Percentiles rank a stretch among this genome's conserved stretches.
phyloP scores from a whole-genome alignment of 1,140 invertebrate species.

The Campoletis sonorensis region DNA sequence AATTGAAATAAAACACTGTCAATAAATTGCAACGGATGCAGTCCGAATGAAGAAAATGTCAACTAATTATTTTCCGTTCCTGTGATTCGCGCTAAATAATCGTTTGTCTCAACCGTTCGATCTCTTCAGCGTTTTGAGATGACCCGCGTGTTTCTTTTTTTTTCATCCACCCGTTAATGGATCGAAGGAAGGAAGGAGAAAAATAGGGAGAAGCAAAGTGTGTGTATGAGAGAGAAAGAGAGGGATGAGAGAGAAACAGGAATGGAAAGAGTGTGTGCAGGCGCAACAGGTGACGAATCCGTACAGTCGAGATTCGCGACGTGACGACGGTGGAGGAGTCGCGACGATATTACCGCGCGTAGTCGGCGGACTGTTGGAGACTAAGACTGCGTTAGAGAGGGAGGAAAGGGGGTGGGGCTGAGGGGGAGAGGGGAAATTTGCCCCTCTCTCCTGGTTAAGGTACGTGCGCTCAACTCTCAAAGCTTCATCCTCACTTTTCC shows the following conservation, averaged over 20 bases:
- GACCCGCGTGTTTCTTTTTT: conserved; percentile 46
- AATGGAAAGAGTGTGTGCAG: not conserved
- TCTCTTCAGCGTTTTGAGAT: conserved; percentile 28
- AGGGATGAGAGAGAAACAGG: not conserved
- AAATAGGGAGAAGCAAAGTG: not conserved
- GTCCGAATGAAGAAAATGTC: not conserved
- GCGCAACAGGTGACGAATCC: conserved; percentile 45
- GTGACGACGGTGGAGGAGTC: conserved; percentile 40
- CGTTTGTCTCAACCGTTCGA: not conserved
- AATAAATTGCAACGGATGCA: no score
- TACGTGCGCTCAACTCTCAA: conserved; percentile 34
- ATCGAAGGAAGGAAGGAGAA: conserved; percentile 18
- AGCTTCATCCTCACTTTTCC: conserved; percentile 35
- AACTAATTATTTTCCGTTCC: not conserved
- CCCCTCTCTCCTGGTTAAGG: conserved; percentile 18
- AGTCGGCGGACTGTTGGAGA: conserved; percentile 40
- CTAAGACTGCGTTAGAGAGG: conserved; percentile 19
- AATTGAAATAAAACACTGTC: no score
- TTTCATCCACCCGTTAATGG: not conserved
- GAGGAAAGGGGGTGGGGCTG: not conserved
- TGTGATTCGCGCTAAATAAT: not conserved
- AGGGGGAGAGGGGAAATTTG: not conserved
- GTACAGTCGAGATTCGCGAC: conserved; percentile 5
- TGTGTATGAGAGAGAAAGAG: no score
- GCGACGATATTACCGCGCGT: conserved; percentile 33